Evolutionary conservation across 2,113 vertebrate species (phyloP).

Genomic region (Onychostruthus taczanowskii): DNA sequence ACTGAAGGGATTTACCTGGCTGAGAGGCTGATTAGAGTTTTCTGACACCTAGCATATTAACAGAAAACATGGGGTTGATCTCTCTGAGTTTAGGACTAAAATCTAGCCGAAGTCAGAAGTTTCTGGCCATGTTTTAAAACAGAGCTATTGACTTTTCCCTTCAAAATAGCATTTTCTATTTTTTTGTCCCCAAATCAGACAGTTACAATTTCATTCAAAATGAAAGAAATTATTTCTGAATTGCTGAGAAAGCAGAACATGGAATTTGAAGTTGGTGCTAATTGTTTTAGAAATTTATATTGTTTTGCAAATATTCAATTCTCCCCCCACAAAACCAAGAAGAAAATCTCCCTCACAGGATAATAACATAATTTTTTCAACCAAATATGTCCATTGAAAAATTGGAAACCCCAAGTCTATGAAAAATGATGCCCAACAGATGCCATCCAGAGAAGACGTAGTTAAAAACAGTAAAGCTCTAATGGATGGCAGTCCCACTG

Average conservation of each 20-base stretch:
- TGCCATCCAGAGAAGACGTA: neutral
- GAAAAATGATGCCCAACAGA: neutral
- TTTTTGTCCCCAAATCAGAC: neutral
- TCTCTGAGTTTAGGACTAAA: neutral
- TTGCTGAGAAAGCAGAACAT: neutral
- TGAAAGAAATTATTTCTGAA: neutral
- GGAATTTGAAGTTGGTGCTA: neutral
- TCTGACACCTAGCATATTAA: neutral
- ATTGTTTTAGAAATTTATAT: neutral
- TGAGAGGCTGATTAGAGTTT: neutral
- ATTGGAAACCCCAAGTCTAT: neutral
- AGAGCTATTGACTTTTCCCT: neutral
- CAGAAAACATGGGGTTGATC: neutral
- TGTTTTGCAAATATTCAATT: neutral
- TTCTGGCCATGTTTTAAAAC: neutral
- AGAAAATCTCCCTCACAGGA: neutral
- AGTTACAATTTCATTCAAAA: neutral
- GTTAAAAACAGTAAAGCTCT: neutral
- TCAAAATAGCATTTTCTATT: neutral
- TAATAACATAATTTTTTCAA: neutral
- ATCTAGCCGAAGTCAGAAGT: neutral
- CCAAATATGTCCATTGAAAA: neutral
- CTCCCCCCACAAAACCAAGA: fast-evolving
- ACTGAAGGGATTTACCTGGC: neutral
- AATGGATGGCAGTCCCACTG: neutral